Evolutionary conservation across 2,888 invertebrate genomes (phyloP), one percentile per base, ranked within the genome.

Genomic region (Fragum whitleyi): DNA sequence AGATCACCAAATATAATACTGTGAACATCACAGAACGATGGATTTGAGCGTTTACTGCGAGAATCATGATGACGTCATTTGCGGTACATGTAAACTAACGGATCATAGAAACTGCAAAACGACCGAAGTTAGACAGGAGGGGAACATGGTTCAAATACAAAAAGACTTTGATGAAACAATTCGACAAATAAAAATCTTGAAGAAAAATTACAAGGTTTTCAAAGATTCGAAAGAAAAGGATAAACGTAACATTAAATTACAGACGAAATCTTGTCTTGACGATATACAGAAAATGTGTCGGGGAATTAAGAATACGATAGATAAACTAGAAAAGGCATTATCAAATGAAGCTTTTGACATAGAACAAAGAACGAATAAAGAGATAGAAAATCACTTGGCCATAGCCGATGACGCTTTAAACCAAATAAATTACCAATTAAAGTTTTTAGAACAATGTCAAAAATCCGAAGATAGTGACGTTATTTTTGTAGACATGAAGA

Each of bases 401-500:
- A 62, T 62, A 2, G 6, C 28, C 7, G 36, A 62, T 29, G 36
- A 62, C 7, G 36, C 36, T 11, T 7, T 62, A 19, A n/a, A 19
- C 5, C 62, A 62, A 26, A 62, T 62, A 9, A 36, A 21, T 2
- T 29, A 62, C 21, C 6, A 19, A 9, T 16, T 36, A 2, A 62
- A 32, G 28, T 6, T 7, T 6, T 11, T 62, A 5, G 28, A 29
- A 2, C 16, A 29, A 32, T 62, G 62, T 29, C 6, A 32, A 19
- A 32, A 62, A 32, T 11, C 62, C 6, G 5, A 14, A n/a, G 62
- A 62, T 62, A 26, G 32, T 32, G 62, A 62, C 29, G 62, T 36
- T 36, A 62, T 62, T 9, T 62, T 32, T 36, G 62, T 62, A n/a
- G 62, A n/a, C 2, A 32, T 32, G 36, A 62, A 62, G 62, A 62